Evolutionary conservation across 2,888 invertebrate genomes (phyloP).

Genomic region (Athripsodes cinereus): DNA sequence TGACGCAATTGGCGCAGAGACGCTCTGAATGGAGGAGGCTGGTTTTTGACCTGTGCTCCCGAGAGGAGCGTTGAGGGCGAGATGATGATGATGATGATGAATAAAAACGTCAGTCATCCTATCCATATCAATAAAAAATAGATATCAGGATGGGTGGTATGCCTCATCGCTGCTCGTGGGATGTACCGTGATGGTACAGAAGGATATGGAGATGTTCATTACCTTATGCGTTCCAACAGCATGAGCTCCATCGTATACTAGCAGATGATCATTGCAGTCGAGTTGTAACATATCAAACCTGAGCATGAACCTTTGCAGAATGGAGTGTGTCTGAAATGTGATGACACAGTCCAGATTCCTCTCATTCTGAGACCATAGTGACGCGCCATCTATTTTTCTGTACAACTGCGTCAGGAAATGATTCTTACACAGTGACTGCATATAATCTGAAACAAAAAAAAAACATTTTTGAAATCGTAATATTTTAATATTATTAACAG

Average conservation of each 20-base stretch:
- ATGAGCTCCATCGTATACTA: conserved; percentile 89
- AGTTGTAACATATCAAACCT: conserved; percentile 87
- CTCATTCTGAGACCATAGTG: conserved; percentile 85
- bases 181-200: no score
- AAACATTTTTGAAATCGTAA: no score
- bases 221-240: conserved; percentile 86
- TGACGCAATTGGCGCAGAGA: no score
- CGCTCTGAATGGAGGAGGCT: no score
- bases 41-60: no score
- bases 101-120: no score
- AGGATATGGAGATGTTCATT: conserved; percentile 17
- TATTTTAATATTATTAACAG: no score
- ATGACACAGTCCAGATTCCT: conserved; percentile 86
- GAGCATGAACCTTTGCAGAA: conserved; percentile 89
- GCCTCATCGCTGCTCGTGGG: no score
- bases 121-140: no score
- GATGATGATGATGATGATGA: no score
- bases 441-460: conserved; percentile 64
- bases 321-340: conserved; percentile 92
- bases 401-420: conserved; percentile 84
- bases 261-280: conserved; percentile 91
- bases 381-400: conserved; percentile 86
- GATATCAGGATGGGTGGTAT: no score
- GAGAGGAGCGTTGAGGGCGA: no score
- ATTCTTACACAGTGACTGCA: conserved; percentile 85